Evolutionary conservation across 2,113 vertebrate species (phyloP).

Genomic region (Eonycteris spelaea): DNA sequence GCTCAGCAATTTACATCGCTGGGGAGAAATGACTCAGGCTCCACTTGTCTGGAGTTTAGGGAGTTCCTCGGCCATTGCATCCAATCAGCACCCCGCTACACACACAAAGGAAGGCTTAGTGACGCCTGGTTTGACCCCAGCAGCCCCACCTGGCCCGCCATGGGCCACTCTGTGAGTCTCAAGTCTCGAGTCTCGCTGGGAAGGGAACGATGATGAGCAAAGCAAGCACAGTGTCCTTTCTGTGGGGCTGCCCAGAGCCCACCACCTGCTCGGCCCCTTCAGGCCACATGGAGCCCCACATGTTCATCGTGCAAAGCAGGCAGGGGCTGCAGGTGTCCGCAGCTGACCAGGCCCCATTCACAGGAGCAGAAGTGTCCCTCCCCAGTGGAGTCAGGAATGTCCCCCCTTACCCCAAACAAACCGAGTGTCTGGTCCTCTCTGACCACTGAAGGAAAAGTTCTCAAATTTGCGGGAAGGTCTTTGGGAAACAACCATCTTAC

Average conservation of each 20-base stretch:
- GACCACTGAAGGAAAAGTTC: background rate
- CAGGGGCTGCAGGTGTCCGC: conserved; percentile 1
- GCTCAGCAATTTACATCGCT: background rate
- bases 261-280: background rate
- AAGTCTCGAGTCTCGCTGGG: background rate
- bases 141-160: background rate
- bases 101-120: conserved; percentile 23
- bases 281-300: conserved; percentile 9
- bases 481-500: background rate
- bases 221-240: background rate
- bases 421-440: background rate
- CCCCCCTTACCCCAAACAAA: background rate
- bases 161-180: background rate
- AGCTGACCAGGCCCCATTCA: background rate
- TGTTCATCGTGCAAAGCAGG: background rate
- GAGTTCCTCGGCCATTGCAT: background rate
- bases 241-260: background rate
- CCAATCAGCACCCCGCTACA: background rate
- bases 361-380: background rate
- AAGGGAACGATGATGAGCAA: conserved; percentile 25
- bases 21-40: background rate
- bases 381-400: background rate
- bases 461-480: background rate
- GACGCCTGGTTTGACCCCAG: conserved; percentile 15
- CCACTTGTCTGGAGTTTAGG: background rate